phyloP scores from a whole-genome alignment of 1,140 invertebrate genomes.

The Calephelis virginiensis region DNA sequence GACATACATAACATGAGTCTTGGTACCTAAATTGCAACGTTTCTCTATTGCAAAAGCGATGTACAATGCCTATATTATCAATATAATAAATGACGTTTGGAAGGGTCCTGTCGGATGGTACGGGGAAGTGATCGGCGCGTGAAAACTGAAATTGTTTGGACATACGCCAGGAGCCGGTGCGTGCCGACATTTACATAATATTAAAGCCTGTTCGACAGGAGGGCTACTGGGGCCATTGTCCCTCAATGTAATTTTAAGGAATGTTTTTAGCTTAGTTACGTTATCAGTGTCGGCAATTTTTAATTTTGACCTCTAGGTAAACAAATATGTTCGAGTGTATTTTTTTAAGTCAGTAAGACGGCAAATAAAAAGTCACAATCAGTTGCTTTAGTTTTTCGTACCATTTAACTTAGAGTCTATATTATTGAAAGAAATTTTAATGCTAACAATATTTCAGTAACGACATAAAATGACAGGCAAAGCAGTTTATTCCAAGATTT shows the following conservation, averaged over 20 bases:
- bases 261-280: not conserved
- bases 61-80: slow-evolving; percentile 5
- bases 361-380: too few relatives aligned
- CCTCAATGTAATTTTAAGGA: slow-evolving; percentile 1
- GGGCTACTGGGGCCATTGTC: not conserved
- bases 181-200: slow-evolving; percentile 25
- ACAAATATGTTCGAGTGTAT: too few relatives aligned
- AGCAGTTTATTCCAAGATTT: too few relatives aligned
- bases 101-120: slow-evolving; percentile 18
- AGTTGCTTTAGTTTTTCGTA: too few relatives aligned
- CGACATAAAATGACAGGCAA: too few relatives aligned
- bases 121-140: slow-evolving; percentile 21
- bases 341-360: too few relatives aligned
- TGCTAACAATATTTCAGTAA: too few relatives aligned
- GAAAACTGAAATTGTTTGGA: slow-evolving; percentile 30
- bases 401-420: too few relatives aligned
- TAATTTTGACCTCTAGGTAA: too few relatives aligned
- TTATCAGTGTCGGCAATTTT: not conserved
- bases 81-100: slow-evolving; percentile 23
- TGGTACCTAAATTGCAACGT: not conserved
- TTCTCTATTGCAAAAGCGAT: not conserved
- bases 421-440: too few relatives aligned
- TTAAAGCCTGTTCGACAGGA: slow-evolving; percentile 18
- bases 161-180: slow-evolving; percentile 21
- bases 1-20: too few relatives aligned